These are phyloP conservation scores for Lasioglossum albipes DNA, from an alignment of 1,140 invertebrate genomes.

Conservation along the genomic window DNA sequence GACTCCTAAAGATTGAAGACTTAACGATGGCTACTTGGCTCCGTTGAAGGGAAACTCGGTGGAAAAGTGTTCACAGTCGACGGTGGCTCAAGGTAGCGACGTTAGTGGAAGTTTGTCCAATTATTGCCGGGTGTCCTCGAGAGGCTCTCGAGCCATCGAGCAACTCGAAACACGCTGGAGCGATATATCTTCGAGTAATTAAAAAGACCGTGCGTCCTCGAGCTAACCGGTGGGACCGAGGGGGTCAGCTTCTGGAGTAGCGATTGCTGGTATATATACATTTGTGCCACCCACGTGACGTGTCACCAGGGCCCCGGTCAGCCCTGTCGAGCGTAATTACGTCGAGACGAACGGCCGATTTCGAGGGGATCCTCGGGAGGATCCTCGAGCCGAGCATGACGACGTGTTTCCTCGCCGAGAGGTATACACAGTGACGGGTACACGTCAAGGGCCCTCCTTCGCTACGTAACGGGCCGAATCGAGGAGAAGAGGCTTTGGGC, in stretches of 20 bases:
- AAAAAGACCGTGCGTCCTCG: background rate
- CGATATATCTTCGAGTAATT: slow-evolving; percentile 24
- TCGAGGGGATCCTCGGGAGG: slow-evolving; percentile 49
- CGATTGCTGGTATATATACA: slow-evolving; percentile 34
- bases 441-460: slow-evolving; percentile 51
- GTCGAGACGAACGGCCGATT: slow-evolving; percentile 51
- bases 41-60: too few relatives aligned
- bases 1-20: too few relatives aligned
- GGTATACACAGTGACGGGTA: slow-evolving; percentile 41
- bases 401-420: slow-evolving; percentile 54
- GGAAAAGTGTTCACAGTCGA: too few relatives aligned
- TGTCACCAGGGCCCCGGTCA: slow-evolving; percentile 19
- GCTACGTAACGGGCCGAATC: slow-evolving; percentile 49
- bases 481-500: background rate
- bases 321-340: slow-evolving; percentile 56
- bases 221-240: background rate
- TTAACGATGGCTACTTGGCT: too few relatives aligned
- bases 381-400: slow-evolving; percentile 45
- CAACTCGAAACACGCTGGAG: background rate
- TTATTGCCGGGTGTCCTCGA: background rate
- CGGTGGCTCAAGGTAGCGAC: too few relatives aligned
- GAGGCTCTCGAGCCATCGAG: slow-evolving; percentile 3
- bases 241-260: background rate
- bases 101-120: background rate
- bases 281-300: slow-evolving; percentile 47